phyloP scores from a whole-genome alignment of 2,888 invertebrate species.

The Sylvicola fuscatus region DNA sequence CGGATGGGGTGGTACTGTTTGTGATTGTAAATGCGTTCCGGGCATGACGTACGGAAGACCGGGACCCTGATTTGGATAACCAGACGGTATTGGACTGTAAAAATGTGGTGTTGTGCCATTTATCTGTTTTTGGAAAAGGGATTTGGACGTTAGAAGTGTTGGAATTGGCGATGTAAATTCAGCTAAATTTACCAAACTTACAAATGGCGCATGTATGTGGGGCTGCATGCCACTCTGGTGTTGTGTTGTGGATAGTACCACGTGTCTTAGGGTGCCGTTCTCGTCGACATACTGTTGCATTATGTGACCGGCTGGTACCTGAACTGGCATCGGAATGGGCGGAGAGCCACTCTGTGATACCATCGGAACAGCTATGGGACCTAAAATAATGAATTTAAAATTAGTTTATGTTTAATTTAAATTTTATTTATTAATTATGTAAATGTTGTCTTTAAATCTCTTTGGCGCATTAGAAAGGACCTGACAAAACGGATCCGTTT shows the following conservation, averaged over 20 bases:
- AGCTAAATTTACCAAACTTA: conserved; percentile 25
- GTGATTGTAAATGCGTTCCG: conserved; percentile 20
- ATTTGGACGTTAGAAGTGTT: background rate
- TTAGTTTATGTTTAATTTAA: too few relatives aligned
- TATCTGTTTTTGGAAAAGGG: conserved; percentile 33
- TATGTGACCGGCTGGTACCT: conserved; percentile 79
- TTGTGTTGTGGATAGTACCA: conserved; percentile 65
- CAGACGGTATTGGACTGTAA: conserved; percentile 35
- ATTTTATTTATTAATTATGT: too few relatives aligned
- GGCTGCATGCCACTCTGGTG: conserved; percentile 25
- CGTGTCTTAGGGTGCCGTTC: conserved; percentile 69
- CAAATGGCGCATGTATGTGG: conserved; percentile 41
- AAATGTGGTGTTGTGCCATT: conserved; percentile 52
- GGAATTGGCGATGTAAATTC: background rate
- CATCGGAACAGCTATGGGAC: conserved; percentile 72
- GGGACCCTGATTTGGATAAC: conserved; percentile 30
- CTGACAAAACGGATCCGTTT: too few relatives aligned
- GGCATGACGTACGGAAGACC: conserved; percentile 19
- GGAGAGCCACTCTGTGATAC: conserved; percentile 59
- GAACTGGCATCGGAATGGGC: conserved; percentile 69
- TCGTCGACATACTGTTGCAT: conserved; percentile 87
- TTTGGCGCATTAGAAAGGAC: too few relatives aligned
- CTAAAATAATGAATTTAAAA: conserved; percentile 27
- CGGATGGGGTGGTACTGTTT: conserved; percentile 32
- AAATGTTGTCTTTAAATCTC: too few relatives aligned